These are phyloP conservation scores for Battus philenor DNA, from an alignment of 1,140 invertebrate genomes.

Conservation along the genomic window DNA sequence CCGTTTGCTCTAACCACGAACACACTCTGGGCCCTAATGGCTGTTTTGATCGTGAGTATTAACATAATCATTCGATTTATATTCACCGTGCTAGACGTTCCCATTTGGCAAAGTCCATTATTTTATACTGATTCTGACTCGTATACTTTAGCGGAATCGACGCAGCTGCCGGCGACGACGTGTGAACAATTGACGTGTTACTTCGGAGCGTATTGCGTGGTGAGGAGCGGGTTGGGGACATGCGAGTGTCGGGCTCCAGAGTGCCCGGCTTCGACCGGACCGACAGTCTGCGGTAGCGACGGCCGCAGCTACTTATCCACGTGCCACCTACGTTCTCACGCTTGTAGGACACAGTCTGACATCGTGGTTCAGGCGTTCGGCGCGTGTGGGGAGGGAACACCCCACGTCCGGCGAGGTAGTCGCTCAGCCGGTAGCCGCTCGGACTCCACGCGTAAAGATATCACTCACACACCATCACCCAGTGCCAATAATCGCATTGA, in stretches of 20 bases:
- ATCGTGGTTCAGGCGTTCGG: slow-evolving; percentile 87
- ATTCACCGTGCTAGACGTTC: slow-evolving; percentile 2
- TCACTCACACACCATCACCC: slow-evolving; percentile 15
- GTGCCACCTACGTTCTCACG: slow-evolving; percentile 83
- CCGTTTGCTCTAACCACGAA: slow-evolving; percentile 86
- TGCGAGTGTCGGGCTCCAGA: slow-evolving; percentile 81
- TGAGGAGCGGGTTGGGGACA: slow-evolving; percentile 80
- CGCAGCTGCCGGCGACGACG: slow-evolving; percentile 79
- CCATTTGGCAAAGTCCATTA: neutral
- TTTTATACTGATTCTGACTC: slow-evolving; percentile 10
- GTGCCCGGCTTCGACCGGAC: slow-evolving; percentile 74
- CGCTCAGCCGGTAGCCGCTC: slow-evolving; percentile 40
- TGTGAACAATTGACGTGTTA: slow-evolving; percentile 88
- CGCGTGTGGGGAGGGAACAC: slow-evolving; percentile 73
- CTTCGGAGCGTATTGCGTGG: slow-evolving; percentile 88
- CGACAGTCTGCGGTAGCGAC: slow-evolving; percentile 85
- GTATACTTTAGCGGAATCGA: slow-evolving; percentile 78
- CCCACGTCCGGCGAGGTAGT: slow-evolving; percentile 66
- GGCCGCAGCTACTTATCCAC: slow-evolving; percentile 85
- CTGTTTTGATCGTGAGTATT: slow-evolving; percentile 82
- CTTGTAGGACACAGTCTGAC: slow-evolving; percentile 87
- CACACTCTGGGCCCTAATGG: slow-evolving; percentile 85
- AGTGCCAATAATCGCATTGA: slow-evolving; percentile 19
- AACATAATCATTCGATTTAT: slow-evolving; percentile 12
- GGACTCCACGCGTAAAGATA: slow-evolving; percentile 22